Conservation (phyloP, 2,797 vertebrate genomes). For the Parauchenoglanis ngamensis region DNA sequence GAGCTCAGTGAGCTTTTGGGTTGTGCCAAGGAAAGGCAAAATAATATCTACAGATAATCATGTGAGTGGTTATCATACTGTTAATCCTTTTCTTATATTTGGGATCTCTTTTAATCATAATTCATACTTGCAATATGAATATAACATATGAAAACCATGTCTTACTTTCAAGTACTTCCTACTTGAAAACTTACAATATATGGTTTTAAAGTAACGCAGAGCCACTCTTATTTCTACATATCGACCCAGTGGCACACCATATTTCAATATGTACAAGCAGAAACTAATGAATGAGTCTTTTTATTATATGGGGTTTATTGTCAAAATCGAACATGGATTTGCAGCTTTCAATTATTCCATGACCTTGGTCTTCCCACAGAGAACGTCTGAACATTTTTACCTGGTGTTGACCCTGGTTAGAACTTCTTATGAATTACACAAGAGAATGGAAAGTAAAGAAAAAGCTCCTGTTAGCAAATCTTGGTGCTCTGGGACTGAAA, state of each 20-base stretch:
- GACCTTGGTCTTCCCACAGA: neutral
- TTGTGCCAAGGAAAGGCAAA: neutral
- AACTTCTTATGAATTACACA: constrained; percentile 23
- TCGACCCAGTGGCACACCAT: too few relatives aligned
- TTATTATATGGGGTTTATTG: neutral
- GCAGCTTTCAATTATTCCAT: neutral
- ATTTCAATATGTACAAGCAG: neutral
- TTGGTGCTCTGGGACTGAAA: neutral
- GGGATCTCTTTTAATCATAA: neutral
- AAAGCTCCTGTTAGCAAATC: neutral
- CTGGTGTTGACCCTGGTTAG: constrained; percentile 22
- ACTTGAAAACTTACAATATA: neutral
- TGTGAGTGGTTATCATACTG: neutral
- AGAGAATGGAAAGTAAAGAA: constrained; percentile 3
- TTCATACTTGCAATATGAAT: neutral
- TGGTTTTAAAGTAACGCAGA: neutral
- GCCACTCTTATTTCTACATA: neutral
- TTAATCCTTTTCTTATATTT: neutral
- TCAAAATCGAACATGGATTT: neutral
- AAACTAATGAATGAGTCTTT: neutral
- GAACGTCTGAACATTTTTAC: neutral
- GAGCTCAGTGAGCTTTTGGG: neutral
- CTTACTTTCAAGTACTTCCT: neutral
- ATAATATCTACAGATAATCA: neutral
- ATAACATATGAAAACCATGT: neutral